Percentiles rank a stretch among this genome's conserved stretches.
These are phyloP conservation scores for Hyppa rectilinea DNA, from an alignment of 2,888 invertebrate species.

Conservation along the genomic window DNA sequence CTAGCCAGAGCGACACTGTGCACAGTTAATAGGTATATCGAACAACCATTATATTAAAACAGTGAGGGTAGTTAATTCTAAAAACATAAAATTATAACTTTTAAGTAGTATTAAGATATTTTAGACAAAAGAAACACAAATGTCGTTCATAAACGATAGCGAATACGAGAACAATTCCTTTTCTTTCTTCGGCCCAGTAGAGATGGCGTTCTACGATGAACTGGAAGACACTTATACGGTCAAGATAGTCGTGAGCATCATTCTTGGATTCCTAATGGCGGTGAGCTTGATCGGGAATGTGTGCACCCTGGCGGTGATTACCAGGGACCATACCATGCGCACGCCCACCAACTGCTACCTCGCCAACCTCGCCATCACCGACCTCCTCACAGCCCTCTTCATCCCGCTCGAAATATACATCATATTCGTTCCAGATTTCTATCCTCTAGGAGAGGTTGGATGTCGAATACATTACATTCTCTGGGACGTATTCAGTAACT, in stretches of 20 bases:
- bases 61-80: conserved; percentile 9
- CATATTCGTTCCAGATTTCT: conserved; percentile 94
- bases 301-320: conserved; percentile 94
- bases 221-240: conserved; percentile 83
- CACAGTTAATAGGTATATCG: conserved; percentile 28
- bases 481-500: conserved; percentile 95
- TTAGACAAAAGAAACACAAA: conserved; percentile 25
- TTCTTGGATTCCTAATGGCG: conserved; percentile 92
- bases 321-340: conserved; percentile 94
- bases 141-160: conserved; percentile 65
- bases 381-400: conserved; percentile 93
- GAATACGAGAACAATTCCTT: conserved; percentile 78
- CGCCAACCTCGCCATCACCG: conserved; percentile 94
- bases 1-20: conserved; percentile 66
- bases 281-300: conserved; percentile 94
- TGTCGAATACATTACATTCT: conserved; percentile 94
- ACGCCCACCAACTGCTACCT: conserved; percentile 96
- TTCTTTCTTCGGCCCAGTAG: conserved; percentile 81
- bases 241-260: conserved; percentile 85
- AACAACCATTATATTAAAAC: conserved; percentile 4
- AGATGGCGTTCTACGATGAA: conserved; percentile 77
- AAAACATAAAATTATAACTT: not conserved
- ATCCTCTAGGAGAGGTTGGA: conserved; percentile 94
- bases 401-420: conserved; percentile 95
- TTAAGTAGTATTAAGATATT: conserved; percentile 2